phyloP scores from a whole-genome alignment of 1,140 invertebrate genomes.

The Pentalonia nigronervosa region DNA sequence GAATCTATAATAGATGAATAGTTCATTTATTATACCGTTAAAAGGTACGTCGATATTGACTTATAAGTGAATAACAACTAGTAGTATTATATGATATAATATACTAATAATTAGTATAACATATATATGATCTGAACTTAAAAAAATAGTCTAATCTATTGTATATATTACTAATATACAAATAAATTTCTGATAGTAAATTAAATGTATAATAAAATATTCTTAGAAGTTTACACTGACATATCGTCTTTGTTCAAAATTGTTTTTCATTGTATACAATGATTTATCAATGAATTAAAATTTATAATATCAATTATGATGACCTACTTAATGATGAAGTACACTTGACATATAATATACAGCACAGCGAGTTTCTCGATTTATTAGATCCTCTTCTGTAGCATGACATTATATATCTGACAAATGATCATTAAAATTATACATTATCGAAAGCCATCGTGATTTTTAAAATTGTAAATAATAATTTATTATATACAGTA shows the following conservation, averaged over 20 bases:
- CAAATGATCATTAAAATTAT: not conserved
- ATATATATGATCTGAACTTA: not conserved
- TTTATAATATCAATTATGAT: not conserved
- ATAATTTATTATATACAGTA: not conserved
- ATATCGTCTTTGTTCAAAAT: not conserved
- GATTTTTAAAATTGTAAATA: not conserved
- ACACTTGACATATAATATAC: not conserved
- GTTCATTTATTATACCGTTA: too few relatives aligned
- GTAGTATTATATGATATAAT: too few relatives aligned
- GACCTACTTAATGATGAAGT: not conserved
- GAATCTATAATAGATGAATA: too few relatives aligned
- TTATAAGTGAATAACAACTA: too few relatives aligned
- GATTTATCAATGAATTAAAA: too few relatives aligned
- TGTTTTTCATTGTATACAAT: too few relatives aligned
- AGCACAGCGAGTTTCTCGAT: not conserved
- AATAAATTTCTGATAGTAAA: not conserved
- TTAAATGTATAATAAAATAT: not conserved
- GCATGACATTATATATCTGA: not conserved
- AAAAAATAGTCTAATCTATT: not conserved
- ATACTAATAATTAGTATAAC: too few relatives aligned
- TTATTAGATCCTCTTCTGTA: not conserved
- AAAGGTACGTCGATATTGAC: too few relatives aligned
- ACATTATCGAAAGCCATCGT: not conserved
- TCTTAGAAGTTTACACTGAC: not conserved
- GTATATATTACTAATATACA: not conserved